These are phyloP conservation scores for Cottoperca gobio DNA, from an alignment of 2,797 vertebrate genomes.

Conservation along the genomic window DNA sequence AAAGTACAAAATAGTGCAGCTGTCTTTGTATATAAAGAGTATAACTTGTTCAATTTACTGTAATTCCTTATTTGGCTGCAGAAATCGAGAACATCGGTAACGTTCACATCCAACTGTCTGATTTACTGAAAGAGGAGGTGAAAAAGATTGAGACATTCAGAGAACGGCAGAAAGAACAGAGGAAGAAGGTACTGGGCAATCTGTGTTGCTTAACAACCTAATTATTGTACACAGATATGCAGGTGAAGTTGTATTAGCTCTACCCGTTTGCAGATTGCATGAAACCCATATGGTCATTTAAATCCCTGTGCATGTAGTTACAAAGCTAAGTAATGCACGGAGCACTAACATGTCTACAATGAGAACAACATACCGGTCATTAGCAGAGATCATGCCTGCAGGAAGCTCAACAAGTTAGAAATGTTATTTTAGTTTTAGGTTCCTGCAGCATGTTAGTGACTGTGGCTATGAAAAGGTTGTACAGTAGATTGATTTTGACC, in stretches of 20 bases:
- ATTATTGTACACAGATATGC: not conserved
- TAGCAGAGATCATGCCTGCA: not conserved
- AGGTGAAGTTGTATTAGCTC: not conserved
- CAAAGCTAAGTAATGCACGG: not conserved
- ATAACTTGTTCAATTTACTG: not conserved
- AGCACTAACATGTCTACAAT: not conserved
- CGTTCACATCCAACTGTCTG: slow-evolving; percentile 92
- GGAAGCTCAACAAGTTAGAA: not conserved
- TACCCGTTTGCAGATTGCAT: not conserved
- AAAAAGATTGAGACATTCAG: slow-evolving; percentile 93
- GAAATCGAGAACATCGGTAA: slow-evolving; percentile 94
- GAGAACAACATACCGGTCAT: not conserved
- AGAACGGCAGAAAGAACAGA: slow-evolving; percentile 95
- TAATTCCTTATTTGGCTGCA: slow-evolving; percentile 59
- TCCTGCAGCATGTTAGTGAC: not conserved
- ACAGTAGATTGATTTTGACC: not conserved
- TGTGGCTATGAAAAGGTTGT: not conserved
- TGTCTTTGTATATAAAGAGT: not conserved
- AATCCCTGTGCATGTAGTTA: not conserved
- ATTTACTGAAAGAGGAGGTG: slow-evolving; percentile 90
- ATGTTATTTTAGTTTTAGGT: not conserved
- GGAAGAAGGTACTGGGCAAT: slow-evolving; percentile 89
- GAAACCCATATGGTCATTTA: not conserved
- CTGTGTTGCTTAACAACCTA: slow-evolving; percentile 8
- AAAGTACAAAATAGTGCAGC: not conserved